phyloP scores from a whole-genome alignment of 2,113 vertebrate genomes.

The Uria aalge region DNA sequence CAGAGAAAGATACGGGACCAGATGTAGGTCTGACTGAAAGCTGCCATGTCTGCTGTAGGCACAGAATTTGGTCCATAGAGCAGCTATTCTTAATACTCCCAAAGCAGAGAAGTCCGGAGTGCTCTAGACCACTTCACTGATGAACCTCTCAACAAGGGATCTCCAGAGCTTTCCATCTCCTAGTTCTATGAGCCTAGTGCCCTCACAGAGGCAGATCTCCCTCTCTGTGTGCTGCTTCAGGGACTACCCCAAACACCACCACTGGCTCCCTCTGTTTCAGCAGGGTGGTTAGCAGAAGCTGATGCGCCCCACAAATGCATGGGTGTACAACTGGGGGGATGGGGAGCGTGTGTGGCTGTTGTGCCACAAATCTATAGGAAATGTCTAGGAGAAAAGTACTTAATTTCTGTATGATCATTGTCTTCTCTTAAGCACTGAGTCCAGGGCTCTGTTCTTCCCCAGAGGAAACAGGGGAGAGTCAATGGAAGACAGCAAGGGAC shows the following conservation, averaged over 20 bases:
- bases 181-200: not conserved
- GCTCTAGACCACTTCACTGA: not conserved
- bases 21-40: not conserved
- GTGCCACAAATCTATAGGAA: not conserved
- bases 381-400: not conserved
- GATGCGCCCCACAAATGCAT: not conserved
- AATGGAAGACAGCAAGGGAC: not conserved
- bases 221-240: not conserved
- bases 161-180: not conserved
- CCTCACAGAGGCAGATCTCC: not conserved
- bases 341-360: not conserved
- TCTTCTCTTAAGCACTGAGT: not conserved
- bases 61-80: not conserved
- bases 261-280: not conserved
- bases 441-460: not conserved
- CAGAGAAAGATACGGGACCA: not conserved
- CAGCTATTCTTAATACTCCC: not conserved
- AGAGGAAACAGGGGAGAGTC: not conserved
- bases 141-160: not conserved
- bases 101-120: not conserved
- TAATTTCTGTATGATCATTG: not conserved
- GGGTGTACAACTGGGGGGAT: not conserved
- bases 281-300: not conserved
- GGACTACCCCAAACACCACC: not conserved
- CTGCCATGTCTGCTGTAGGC: not conserved